These are phyloP conservation scores for Seladonia tumulorum DNA, from an alignment of 2,888 invertebrate species.

Conservation along the genomic window DNA sequence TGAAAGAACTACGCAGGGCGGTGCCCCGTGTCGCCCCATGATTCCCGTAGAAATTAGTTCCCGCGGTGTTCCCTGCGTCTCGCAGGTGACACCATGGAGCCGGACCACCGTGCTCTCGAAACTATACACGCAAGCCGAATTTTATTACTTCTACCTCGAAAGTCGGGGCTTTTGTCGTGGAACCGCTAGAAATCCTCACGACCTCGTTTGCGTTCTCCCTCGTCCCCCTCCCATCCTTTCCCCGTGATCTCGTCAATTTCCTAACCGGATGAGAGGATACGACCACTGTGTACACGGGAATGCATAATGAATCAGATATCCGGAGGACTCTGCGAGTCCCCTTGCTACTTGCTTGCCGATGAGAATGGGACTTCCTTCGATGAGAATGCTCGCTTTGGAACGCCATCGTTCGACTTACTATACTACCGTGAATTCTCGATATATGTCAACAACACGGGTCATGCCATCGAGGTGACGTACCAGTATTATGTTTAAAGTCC, in stretches of 20 bases:
- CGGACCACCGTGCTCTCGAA: conserved; percentile 75
- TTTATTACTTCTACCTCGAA: conserved; percentile 60
- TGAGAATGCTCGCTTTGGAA: not conserved
- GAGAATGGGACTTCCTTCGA: not conserved
- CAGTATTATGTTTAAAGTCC: too few relatives aligned
- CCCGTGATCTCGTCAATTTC: conserved; percentile 31
- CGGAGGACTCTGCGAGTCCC: conserved; percentile 15
- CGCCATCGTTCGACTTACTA: not conserved
- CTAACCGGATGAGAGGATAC: conserved; percentile 16
- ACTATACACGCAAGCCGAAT: conserved; percentile 66
- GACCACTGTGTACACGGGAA: conserved; percentile 32
- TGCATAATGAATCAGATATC: conserved; percentile 47
- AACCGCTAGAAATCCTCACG: not conserved
- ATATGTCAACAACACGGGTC: too few relatives aligned
- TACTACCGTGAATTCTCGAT: not conserved
- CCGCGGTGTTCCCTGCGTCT: conserved; percentile 26
- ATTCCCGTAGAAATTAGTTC: conserved; percentile 26
- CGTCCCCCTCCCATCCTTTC: not conserved
- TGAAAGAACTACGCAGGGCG: not conserved
- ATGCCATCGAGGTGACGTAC: too few relatives aligned
- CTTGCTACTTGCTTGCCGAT: not conserved
- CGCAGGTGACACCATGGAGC: conserved; percentile 64
- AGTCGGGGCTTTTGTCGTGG: conserved; percentile 12
- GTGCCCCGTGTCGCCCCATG: conserved; percentile 6
- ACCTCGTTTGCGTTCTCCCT: conserved; percentile 22